Conservation (phyloP, 2,797 vertebrate species). For the Cottoperca gobio region DNA sequence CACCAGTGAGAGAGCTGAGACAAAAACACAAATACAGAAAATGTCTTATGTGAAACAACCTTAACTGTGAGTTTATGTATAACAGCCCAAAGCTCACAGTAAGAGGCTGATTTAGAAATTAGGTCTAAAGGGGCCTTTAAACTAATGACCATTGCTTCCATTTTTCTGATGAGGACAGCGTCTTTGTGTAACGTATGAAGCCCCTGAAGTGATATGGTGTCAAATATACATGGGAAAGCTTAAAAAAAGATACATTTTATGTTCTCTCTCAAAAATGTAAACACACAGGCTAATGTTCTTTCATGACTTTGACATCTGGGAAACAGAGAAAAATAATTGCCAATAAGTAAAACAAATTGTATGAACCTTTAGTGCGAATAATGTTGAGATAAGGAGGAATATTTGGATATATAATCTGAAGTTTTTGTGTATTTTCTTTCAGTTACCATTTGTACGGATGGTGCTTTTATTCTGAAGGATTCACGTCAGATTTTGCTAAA, state of each 20-base stretch:
- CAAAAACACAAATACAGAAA: background rate
- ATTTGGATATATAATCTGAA: background rate
- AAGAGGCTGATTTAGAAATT: conserved; percentile 22
- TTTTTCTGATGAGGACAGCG: conserved; percentile 11
- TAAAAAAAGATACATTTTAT: background rate
- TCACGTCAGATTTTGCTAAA: background rate
- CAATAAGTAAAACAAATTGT: background rate
- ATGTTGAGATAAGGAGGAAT: background rate
- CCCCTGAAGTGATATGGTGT: conserved; percentile 1
- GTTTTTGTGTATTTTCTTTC: background rate
- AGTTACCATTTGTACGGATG: background rate
- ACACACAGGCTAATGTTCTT: background rate
- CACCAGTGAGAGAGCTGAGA: background rate
- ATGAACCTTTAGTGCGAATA: background rate
- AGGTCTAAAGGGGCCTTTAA: conserved; percentile 35
- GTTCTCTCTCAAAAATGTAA: background rate
- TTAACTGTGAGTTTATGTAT: background rate
- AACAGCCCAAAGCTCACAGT: conserved; percentile 30
- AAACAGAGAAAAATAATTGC: background rate
- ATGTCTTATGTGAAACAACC: conserved; percentile 14
- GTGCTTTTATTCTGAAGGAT: conserved; percentile 23
- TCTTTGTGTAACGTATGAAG: background rate
- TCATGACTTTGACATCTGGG: background rate
- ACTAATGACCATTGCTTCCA: conserved; percentile 31
- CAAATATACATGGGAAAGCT: background rate